These are phyloP conservation scores for Stenodera caucasica DNA, from an alignment of 2,888 invertebrate species.

Conservation along the genomic window DNA sequence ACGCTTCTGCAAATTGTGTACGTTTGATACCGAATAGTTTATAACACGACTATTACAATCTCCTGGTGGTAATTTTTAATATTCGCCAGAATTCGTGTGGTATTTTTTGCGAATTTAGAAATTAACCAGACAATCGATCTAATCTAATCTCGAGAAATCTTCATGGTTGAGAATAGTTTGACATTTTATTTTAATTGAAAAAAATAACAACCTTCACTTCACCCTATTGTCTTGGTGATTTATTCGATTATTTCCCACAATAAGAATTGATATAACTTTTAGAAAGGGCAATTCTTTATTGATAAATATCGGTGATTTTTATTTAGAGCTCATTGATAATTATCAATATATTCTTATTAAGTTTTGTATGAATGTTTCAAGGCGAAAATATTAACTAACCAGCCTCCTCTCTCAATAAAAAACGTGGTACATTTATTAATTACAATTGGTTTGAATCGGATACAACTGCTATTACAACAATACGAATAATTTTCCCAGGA, in stretches of 20 bases:
- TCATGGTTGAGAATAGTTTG: neutral
- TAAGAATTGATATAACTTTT: neutral
- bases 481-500: neutral
- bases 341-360: neutral
- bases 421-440: neutral
- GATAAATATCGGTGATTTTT: neutral
- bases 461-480: constrained; percentile 19
- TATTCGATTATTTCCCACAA: neutral
- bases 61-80: no score
- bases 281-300: neutral
- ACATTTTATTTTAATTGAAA: neutral
- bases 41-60: no score
- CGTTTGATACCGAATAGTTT: no score
- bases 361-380: neutral
- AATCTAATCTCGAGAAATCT: no score
- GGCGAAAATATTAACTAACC: neutral
- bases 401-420: neutral
- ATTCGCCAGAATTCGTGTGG: no score
- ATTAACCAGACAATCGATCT: no score
- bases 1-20: no score
- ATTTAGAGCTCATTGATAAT: neutral
- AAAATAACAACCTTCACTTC: neutral
- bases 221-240: neutral
- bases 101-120: no score
- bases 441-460: constrained; percentile 23